Conservation (phyloP, 2,113 vertebrate genomes). For the Cynopterus brachyotis region DNA sequence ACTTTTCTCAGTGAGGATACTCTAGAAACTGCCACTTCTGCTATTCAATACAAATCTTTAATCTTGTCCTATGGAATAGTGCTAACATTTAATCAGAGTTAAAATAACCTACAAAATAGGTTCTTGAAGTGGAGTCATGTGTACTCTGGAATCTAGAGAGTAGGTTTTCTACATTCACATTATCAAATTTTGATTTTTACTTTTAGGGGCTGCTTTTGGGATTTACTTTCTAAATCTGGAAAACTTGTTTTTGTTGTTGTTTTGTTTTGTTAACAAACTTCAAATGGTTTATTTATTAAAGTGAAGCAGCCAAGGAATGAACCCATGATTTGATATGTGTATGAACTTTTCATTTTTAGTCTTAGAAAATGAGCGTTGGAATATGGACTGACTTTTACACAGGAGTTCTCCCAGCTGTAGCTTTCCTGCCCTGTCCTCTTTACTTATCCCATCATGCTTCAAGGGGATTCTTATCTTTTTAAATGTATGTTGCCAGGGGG, state of each 20-base stretch:
- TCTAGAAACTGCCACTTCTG: neutral
- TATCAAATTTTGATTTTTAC: neutral
- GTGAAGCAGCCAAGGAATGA: neutral
- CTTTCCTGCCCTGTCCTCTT: neutral
- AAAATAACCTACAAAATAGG: neutral
- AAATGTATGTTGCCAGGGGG: neutral
- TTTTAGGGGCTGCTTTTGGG: conserved; percentile 10
- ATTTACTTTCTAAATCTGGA: conserved; percentile 4
- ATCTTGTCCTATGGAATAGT: neutral
- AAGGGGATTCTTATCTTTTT: neutral
- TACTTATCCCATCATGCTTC: neutral
- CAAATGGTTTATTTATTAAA: conserved; percentile 43
- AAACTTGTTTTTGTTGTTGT: neutral
- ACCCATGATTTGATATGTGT: neutral
- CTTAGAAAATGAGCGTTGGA: neutral
- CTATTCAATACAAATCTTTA: neutral
- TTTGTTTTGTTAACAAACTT: neutral
- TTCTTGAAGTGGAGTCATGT: neutral
- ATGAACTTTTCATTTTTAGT: neutral
- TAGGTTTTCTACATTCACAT: neutral
- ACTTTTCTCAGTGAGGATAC: neutral
- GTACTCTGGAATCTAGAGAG: neutral
- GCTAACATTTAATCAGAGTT: neutral
- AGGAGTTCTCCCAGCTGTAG: neutral
- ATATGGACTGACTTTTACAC: neutral